Percentiles rank a stretch among this genome's conserved stretches.
phyloP scores from a whole-genome alignment of 2,888 invertebrate genomes.

The Rhagonycha lutea region DNA sequence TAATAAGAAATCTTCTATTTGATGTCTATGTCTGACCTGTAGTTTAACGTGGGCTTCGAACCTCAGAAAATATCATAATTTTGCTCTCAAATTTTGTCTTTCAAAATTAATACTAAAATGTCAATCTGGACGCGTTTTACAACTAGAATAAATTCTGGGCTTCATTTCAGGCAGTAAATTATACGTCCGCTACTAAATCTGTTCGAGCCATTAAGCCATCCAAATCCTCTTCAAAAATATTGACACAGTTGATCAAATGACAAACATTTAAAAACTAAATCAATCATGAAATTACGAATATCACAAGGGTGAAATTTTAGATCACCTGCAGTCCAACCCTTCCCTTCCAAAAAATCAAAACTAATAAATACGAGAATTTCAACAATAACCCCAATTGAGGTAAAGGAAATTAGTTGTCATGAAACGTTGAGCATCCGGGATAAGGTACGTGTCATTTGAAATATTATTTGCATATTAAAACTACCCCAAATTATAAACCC shows the following conservation, averaged over 20 bases:
- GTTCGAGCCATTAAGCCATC: not conserved
- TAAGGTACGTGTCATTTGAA: slow-evolving; percentile 19
- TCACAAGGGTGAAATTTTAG: not conserved
- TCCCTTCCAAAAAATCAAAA: not conserved
- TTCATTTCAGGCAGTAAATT: not conserved
- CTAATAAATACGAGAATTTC: slow-evolving; percentile 5
- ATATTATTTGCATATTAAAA: slow-evolving; percentile 1
- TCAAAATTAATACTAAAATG: no score
- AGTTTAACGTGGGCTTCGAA: no score
- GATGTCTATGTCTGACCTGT: no score
- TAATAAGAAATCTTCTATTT: no score
- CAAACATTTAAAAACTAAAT: not conserved
- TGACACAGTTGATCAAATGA: not conserved
- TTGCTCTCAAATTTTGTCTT: no score
- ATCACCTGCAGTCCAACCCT: not conserved
- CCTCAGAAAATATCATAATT: no score
- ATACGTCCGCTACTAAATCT: not conserved
- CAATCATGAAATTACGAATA: not conserved
- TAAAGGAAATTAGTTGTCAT: slow-evolving; percentile 29
- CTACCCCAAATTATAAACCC: not conserved
- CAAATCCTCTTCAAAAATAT: not conserved
- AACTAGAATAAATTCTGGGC: not conserved
- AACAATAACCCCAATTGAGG: not conserved
- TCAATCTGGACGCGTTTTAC: no score
- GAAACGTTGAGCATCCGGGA: slow-evolving; percentile 4